Conservation (phyloP, 1,140 invertebrate species). For the Dinoponera quadriceps region DNA sequence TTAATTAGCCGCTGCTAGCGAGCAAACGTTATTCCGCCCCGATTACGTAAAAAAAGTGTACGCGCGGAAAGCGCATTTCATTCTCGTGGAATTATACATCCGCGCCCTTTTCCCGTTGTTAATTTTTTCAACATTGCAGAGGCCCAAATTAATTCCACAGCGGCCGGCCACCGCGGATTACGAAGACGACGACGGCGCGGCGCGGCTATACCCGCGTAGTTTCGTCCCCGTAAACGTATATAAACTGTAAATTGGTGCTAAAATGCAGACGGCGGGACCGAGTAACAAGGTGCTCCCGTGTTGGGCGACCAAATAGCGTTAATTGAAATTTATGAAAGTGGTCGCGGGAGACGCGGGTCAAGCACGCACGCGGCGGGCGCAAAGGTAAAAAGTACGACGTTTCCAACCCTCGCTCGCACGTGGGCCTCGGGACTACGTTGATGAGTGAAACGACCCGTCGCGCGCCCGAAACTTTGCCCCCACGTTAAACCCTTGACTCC, state of each 20-base stretch:
- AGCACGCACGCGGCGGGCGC: conserved; percentile 45
- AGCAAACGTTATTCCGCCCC: too few relatives aligned
- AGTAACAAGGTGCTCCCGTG: conserved; percentile 54
- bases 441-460: conserved; percentile 27
- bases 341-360: conserved; percentile 44
- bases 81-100: too few relatives aligned
- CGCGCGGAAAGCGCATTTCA: too few relatives aligned
- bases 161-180: conserved; percentile 30
- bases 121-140: background rate
- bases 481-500: too few relatives aligned
- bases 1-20: too few relatives aligned
- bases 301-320: conserved; percentile 55
- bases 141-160: conserved; percentile 61
- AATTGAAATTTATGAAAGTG: conserved; percentile 62
- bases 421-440: background rate
- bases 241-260: conserved; percentile 62
- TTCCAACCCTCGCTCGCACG: conserved; percentile 9
- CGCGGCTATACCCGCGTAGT: conserved; percentile 15
- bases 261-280: conserved; percentile 52
- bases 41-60: too few relatives aligned
- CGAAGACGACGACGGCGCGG: conserved; percentile 19
- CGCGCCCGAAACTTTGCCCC: too few relatives aligned
- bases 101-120: background rate
- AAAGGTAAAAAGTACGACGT: conserved; percentile 46
- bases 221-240: conserved; percentile 32